Percentiles rank a stretch among this genome's conserved stretches.
These are phyloP conservation scores for Gila orcuttii DNA, from an alignment of 2,113 vertebrate species.

Conservation along the genomic window DNA sequence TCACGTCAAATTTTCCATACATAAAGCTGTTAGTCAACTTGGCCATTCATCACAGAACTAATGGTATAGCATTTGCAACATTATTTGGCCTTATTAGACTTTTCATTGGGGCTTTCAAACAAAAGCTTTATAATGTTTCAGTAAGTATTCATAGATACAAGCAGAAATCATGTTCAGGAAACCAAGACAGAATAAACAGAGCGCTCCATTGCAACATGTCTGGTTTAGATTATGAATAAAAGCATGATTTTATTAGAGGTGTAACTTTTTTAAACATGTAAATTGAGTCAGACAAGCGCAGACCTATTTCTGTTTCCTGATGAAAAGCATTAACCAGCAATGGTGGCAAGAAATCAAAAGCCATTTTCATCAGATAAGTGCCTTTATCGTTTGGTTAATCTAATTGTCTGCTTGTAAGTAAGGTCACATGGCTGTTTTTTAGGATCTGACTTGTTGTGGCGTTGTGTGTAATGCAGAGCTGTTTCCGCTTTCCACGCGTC, in stretches of 20 bases:
- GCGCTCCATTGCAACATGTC: background rate
- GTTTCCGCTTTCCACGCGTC: conserved; percentile 78
- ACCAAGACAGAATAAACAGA: background rate
- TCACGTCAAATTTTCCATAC: conserved; percentile 29
- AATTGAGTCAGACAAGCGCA: background rate
- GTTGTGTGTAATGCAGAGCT: conserved; percentile 61
- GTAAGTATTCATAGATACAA: background rate
- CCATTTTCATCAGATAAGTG: conserved; percentile 64
- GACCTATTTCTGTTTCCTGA: background rate
- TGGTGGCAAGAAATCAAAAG: background rate
- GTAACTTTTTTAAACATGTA: background rate
- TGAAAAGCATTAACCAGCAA: background rate
- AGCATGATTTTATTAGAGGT: background rate
- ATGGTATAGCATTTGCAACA: conserved; percentile 3
- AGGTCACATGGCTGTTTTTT: conserved; percentile 66
- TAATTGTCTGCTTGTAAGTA: conserved; percentile 65
- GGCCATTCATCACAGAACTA: conserved; percentile 7
- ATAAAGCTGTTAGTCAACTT: conserved; percentile 26
- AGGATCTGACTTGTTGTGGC: conserved; percentile 62
- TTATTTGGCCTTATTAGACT: background rate
- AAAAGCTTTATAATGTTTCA: background rate
- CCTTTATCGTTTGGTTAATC: conserved; percentile 67
- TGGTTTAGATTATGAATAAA: background rate
- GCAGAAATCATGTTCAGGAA: background rate
- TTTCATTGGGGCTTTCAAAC: background rate